phyloP scores from a whole-genome alignment of 2,888 invertebrate species.

The Horisme vitalbata region DNA sequence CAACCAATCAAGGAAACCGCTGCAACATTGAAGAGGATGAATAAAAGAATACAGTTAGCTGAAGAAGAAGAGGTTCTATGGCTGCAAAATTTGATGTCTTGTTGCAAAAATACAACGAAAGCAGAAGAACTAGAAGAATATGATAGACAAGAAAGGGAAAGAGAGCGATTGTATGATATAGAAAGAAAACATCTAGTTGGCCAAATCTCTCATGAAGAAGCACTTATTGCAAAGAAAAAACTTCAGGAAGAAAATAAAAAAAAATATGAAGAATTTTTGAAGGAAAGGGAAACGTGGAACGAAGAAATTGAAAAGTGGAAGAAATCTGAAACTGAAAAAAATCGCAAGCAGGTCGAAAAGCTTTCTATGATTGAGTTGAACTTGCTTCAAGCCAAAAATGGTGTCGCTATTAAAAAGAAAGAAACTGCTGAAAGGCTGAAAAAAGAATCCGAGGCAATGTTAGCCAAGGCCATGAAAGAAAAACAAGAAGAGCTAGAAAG shows the following conservation, averaged over 20 bases:
- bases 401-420: constrained; percentile 53
- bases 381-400: constrained; percentile 57
- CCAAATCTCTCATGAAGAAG: constrained; percentile 83
- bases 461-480: constrained; percentile 63
- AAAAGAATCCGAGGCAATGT: constrained; percentile 53
- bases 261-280: constrained; percentile 74
- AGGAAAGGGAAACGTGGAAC: constrained; percentile 73
- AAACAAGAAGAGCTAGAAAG: constrained; percentile 78
- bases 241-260: constrained; percentile 71
- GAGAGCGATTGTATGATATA: constrained; percentile 75
- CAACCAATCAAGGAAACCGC: constrained; percentile 71
- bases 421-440: constrained; percentile 56
- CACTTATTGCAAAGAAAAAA: constrained; percentile 80
- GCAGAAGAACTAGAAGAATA: constrained; percentile 69
- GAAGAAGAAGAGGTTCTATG: constrained; percentile 73
- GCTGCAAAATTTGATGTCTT: constrained; percentile 73
- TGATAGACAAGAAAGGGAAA: constrained; percentile 70
- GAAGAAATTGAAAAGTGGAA: constrained; percentile 79
- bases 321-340: constrained; percentile 70
- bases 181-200: constrained; percentile 84
- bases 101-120: constrained; percentile 65
- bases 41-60: constrained; percentile 64
- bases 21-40: constrained; percentile 77
- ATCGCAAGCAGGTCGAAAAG: constrained; percentile 71
- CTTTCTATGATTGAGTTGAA: constrained; percentile 57